A percentile compares a stretch with the other conserved stretches of the same genome.
Evolutionary conservation across 2,113 vertebrate genomes (phyloP).

Genomic region (Sylvietta virens): DNA sequence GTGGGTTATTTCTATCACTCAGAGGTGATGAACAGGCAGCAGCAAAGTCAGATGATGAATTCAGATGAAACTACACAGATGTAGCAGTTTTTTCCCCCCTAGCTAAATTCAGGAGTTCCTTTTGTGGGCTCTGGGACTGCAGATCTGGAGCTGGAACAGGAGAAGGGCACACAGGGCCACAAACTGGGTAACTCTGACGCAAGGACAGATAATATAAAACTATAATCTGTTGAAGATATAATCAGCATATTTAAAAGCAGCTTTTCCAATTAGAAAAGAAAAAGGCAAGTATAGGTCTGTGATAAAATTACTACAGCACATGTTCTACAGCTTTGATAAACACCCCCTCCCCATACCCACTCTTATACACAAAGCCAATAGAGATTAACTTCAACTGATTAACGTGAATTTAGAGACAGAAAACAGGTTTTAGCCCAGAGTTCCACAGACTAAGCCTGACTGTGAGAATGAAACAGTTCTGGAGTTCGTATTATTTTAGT

Average conservation of each 20-base stretch:
- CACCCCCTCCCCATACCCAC: not conserved
- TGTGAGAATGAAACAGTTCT: not conserved
- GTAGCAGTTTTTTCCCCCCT: not conserved
- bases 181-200: slow-evolving; percentile 22
- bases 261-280: slow-evolving; percentile 41
- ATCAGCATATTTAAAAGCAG: slow-evolving; percentile 40
- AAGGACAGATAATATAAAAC: not conserved
- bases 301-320: slow-evolving; percentile 1
- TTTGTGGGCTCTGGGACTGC: not conserved
- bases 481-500: not conserved
- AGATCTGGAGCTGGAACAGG: not conserved
- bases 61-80: slow-evolving; percentile 10
- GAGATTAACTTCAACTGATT: not conserved
- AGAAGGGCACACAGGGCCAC: not conserved
- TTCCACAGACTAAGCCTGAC: not conserved
- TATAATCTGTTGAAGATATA: slow-evolving; percentile 1
- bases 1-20: slow-evolving; percentile 43
- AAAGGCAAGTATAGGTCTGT: not conserved
- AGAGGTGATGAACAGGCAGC: slow-evolving; percentile 35
- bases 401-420: not conserved
- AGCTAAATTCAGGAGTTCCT: slow-evolving; percentile 21
- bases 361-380: not conserved
- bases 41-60: slow-evolving; percentile 19
- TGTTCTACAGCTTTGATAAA: not conserved
- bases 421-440: not conserved